phyloP scores from a whole-genome alignment of 2,113 vertebrate genomes.

The Siniperca knerii region DNA sequence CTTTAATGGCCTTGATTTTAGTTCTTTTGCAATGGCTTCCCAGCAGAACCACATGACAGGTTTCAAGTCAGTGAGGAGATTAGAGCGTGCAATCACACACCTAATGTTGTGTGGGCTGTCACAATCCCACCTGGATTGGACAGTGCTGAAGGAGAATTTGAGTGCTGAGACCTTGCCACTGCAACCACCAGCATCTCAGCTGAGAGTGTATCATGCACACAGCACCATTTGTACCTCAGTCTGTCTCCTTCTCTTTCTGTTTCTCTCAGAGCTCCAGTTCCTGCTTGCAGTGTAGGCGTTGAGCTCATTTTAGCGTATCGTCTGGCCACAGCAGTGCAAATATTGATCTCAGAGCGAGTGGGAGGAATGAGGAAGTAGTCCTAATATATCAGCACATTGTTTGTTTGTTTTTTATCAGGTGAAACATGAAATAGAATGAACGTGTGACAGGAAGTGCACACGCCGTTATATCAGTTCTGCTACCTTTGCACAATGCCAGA shows the following conservation, averaged over 20 bases:
- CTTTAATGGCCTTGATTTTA: background rate
- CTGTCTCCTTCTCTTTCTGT: conserved; percentile 3
- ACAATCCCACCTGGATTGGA: background rate
- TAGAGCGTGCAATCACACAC: background rate
- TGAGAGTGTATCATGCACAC: background rate
- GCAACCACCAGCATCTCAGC: background rate
- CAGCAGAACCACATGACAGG: background rate
- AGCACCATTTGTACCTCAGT: conserved; percentile 7
- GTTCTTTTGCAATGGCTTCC: background rate
- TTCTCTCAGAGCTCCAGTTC: conserved; percentile 20
- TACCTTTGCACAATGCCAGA: conserved; percentile 26
- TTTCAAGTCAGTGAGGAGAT: background rate
- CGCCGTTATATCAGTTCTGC: conserved; percentile 49
- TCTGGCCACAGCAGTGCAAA: conserved; percentile 62
- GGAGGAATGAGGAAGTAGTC: conserved; percentile 70
- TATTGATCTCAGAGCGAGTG: conserved; percentile 74
- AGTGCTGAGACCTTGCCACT: background rate
- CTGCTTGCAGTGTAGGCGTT: conserved; percentile 45
- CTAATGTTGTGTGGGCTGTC: background rate
- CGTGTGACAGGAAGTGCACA: conserved; percentile 63
- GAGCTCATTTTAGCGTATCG: conserved; percentile 48
- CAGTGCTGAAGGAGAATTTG: background rate
- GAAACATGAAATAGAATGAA: conserved; percentile 36
- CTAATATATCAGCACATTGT: conserved; percentile 55
- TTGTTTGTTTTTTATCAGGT: conserved; percentile 29